These are phyloP conservation scores for Actinia tenebrosa DNA, from an alignment of 64 coral and sea anemone genomes.

Conservation along the genomic window DNA sequence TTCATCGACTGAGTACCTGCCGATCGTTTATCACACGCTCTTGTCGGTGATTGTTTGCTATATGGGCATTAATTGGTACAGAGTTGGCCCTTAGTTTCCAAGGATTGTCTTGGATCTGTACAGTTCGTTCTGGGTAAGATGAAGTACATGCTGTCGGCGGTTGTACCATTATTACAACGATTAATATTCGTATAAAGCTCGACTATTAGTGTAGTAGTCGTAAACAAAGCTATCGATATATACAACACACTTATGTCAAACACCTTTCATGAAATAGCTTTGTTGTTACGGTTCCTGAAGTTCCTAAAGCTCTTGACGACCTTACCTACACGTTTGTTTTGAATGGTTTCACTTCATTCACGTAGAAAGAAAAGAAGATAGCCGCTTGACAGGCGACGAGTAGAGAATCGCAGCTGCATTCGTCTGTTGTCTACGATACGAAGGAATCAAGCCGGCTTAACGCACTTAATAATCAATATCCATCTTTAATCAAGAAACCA, in stretches of 20 bases:
- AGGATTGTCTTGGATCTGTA: not conserved
- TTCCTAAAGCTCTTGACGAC: not conserved
- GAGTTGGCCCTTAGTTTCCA: constrained; percentile 28
- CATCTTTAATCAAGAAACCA: constrained; percentile 4
- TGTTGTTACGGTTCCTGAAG: not conserved
- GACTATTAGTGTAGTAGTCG: not conserved
- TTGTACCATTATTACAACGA: not conserved
- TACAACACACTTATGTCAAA: not conserved
- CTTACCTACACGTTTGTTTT: not conserved
- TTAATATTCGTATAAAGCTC: not conserved
- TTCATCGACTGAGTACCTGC: constrained; percentile 18
- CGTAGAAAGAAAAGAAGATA: not conserved
- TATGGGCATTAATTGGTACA: constrained; percentile 8
- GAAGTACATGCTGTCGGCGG: not conserved
- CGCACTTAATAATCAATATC: not conserved
- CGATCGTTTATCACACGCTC: not conserved
- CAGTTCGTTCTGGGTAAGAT: not conserved
- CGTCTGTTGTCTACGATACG: not conserved
- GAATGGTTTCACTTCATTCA: not conserved
- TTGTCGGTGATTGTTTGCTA: not conserved
- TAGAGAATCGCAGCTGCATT: not conserved
- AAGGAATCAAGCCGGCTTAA: constrained; percentile 11
- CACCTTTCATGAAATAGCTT: not conserved
- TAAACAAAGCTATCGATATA: not conserved
- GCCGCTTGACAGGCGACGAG: not conserved